phyloP scores from a whole-genome alignment of 2,797 vertebrate genomes.

The Rhinella marina region DNA sequence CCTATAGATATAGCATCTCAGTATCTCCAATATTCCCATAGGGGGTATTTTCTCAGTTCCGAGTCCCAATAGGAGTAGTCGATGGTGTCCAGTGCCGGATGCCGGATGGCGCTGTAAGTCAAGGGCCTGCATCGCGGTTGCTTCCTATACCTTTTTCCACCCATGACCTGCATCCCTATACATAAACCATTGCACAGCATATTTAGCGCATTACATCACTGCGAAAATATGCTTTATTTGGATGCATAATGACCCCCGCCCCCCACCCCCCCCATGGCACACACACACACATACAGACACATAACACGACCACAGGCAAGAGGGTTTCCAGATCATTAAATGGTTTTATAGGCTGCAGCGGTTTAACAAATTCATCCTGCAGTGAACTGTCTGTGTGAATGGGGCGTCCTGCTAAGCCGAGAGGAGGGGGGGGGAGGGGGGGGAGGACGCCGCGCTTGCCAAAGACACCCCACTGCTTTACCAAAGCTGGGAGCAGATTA shows the following conservation, averaged over 20 bases:
- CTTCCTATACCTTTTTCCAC: not conserved
- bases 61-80: not conserved
- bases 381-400: conserved; percentile 41
- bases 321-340: conserved; percentile 58
- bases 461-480: conserved; percentile 72
- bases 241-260: not conserved
- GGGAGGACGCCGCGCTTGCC: conserved; percentile 66
- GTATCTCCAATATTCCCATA: no score
- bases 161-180: no score
- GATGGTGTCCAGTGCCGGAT: not conserved
- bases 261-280: no score
- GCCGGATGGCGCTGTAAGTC: not conserved
- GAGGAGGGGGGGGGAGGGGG: conserved; percentile 34
- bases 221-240: not conserved
- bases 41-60: not conserved
- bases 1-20: no score
- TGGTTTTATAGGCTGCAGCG: conserved; percentile 55
- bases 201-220: not conserved
- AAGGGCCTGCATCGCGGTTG: not conserved
- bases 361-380: conserved; percentile 68
- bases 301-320: conserved; percentile 2
- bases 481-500: conserved; percentile 71
- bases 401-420: conserved; percentile 30
- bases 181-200: not conserved
- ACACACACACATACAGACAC: not conserved